Evolutionary conservation across 2,797 vertebrate species (phyloP).

Genomic region (Eurystomus glaucurus): DNA sequence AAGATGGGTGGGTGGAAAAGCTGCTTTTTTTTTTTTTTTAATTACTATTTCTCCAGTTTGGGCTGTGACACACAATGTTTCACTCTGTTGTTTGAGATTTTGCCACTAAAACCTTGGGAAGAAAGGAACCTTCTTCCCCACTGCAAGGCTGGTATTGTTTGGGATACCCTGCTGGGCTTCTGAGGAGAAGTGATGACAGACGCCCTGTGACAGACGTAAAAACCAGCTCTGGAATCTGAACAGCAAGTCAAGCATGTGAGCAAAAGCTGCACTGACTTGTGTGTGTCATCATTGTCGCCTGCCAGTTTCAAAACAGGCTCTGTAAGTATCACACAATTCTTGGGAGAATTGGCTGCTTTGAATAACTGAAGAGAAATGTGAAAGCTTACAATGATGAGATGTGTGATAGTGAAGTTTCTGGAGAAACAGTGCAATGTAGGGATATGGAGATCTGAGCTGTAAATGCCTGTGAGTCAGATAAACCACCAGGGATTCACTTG

Average conservation of each 20-base stretch:
- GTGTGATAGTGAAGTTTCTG: neutral
- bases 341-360: neutral
- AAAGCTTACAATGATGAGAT: neutral
- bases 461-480: neutral
- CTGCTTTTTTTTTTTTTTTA: neutral
- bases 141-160: conserved; percentile 35
- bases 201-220: conserved; percentile 18
- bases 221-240: conserved; percentile 28
- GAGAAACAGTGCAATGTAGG: neutral
- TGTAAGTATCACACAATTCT: neutral
- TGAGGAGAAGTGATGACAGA: conserved; percentile 58
- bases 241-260: conserved; percentile 1
- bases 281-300: neutral
- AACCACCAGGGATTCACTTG: neutral
- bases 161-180: conserved; percentile 41
- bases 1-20: neutral
- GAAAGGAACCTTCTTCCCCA: neutral
- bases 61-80: neutral
- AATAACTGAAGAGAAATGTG: neutral
- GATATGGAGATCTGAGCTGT: neutral
- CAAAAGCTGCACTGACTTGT: neutral
- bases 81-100: conserved; percentile 21
- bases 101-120: conserved; percentile 23
- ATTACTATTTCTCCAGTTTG: neutral
- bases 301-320: neutral